Percentiles rank a stretch among this genome's conserved stretches.
phyloP scores from a whole-genome alignment of 35 echinoderm and acorn worm genomes.

The Antedon bifida region DNA sequence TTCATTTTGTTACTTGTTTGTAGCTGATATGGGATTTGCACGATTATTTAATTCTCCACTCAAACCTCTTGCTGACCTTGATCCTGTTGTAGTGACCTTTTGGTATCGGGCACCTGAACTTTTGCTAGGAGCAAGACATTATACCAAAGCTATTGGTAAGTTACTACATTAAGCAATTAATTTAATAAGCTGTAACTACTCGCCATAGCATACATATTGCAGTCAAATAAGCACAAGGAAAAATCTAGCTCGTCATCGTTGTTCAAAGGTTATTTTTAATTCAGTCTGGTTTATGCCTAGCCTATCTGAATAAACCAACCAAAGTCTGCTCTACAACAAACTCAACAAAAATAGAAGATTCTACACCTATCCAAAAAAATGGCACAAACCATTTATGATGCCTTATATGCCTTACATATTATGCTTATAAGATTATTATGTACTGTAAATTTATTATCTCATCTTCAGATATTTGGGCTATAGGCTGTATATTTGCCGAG shows the following conservation, averaged over 20 bases:
- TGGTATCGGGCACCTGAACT: constrained; percentile 91
- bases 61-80: constrained; percentile 72
- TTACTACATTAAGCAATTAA: background rate
- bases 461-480: constrained; percentile 85
- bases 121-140: constrained; percentile 67
- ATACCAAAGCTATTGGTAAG: constrained; percentile 95
- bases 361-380: no score
- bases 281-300: background rate
- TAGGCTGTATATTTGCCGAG: constrained; percentile 94
- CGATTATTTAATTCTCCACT: constrained; percentile 83
- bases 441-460: background rate
- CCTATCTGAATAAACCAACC: no score
- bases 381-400: no score
- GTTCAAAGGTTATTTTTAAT: background rate
- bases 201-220: background rate
- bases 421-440: no score
- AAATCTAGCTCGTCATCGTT: background rate
- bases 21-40: constrained; percentile 98
- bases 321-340: no score
- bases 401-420: no score
- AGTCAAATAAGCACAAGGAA: background rate
- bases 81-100: constrained; percentile 90
- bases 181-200: background rate
- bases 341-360: no score
- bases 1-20: no score